Base-by-base conservation (phyloP, 2,888 invertebrate species). In the Acrobeloides nanus region DNA sequence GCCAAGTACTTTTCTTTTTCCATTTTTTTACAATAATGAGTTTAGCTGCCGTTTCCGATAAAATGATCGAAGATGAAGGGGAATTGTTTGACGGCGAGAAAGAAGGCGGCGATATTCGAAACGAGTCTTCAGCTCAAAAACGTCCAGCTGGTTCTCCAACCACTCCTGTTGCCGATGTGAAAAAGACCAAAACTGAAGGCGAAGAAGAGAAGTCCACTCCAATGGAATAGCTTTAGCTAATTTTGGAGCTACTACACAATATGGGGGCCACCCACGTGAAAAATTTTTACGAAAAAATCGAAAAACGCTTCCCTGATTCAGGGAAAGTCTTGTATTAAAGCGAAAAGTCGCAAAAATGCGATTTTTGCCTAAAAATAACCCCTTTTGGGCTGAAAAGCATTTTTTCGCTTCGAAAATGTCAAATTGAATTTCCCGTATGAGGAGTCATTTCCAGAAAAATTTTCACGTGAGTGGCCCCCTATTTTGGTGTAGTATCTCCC, bases 1-100 rank as follows among this genome's bases (percentile, higher is more conserved):
- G 8, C 58, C 59, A 23, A 44, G 55, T 57, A 40, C 12, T 10
- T 49, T 8, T n/a, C 15, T 8, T 8, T 10, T 10, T 35, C 37
- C 8, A 35, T 12, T 12, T 35, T 8, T 10, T 29, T n/a, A 8
- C 29, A 10, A 8, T n/a, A 8, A 10, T 29, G 8, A 29, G 8
- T 29, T 5, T 74, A 66, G 79, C 79, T 38, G 74, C 78, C 27
- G 77, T 80, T 2, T 76, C 77, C 75, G 95, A 97, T 75, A 92
- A 92, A 74, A 82, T 90, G 59, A 87, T 97, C 68, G 86, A 88
- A 2, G 87, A 88, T 54, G 90, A 92, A 66, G 90, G 89, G 69
- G 95, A 95, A 73, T 86, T 87, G 57, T 80, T 78, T 4, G 80
- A 80, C 61, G 77, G 76, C 48, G 93, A 93, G 75, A 49, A 92